Evolutionary conservation across 2,888 invertebrate genomes (phyloP).

Genomic region (Toxonevra muliebris): DNA sequence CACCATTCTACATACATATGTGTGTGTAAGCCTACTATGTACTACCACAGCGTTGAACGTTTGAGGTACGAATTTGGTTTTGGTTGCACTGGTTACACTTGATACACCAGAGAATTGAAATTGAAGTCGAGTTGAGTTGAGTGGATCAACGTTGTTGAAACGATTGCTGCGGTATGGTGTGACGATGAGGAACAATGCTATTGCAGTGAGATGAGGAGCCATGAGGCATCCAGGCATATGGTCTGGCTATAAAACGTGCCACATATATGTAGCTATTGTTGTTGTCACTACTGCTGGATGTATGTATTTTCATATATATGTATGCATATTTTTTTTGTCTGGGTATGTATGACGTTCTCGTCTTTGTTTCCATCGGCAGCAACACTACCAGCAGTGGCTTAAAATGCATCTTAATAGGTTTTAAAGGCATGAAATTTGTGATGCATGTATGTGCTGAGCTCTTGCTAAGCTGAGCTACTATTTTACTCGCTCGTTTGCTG

Average conservation of each 20-base stretch:
- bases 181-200: constrained; percentile 26
- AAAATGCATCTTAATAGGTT: constrained; percentile 42
- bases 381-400: constrained; percentile 32
- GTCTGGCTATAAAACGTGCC: background rate
- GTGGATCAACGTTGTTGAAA: constrained; percentile 20
- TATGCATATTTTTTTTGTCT: background rate
- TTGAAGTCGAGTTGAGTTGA: background rate
- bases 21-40: background rate
- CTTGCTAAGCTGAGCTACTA: background rate
- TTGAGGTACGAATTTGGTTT: background rate
- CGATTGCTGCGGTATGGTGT: constrained; percentile 22
- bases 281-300: constrained; percentile 20
- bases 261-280: background rate
- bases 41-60: background rate
- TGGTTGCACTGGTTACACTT: background rate
- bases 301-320: background rate
- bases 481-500: background rate
- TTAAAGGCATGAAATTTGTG: constrained; percentile 24
- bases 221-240: constrained; percentile 24
- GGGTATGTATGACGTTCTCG: background rate
- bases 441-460: background rate
- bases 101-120: too few species aligned
- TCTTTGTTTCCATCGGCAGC: background rate
- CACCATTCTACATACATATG: too few species aligned
- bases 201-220: background rate